A percentile compares a stretch with the other conserved stretches of the same genome.
phyloP scores from a whole-genome alignment of 1,140 invertebrate species.

The Drosophila persimilis region DNA sequence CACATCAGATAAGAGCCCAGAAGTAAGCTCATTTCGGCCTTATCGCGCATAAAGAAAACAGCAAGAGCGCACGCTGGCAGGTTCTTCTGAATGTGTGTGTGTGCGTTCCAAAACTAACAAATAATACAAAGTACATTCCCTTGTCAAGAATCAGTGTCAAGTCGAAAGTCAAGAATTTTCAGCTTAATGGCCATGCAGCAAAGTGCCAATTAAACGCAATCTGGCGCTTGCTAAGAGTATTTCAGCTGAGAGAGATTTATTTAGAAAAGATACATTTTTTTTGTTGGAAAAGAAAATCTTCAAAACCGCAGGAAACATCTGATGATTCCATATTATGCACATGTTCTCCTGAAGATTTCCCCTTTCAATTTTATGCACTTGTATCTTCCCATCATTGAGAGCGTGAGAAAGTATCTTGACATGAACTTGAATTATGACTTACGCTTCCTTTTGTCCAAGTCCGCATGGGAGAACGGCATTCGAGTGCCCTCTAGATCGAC shows the following conservation, averaged over 20 bases:
- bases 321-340: too few relatives aligned
- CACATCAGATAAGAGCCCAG: constrained; percentile 51
- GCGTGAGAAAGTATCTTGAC: constrained; percentile 15
- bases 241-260: too few relatives aligned
- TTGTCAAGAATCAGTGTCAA: constrained; percentile 34
- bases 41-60: constrained; percentile 32
- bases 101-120: constrained; percentile 21
- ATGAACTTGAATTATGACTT: background rate
- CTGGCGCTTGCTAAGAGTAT: too few relatives aligned
- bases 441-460: constrained; percentile 5
- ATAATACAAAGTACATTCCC: constrained; percentile 23
- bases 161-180: constrained; percentile 37
- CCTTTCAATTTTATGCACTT: too few relatives aligned
- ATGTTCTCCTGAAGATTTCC: too few relatives aligned
- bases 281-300: too few relatives aligned
- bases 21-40: constrained; percentile 39
- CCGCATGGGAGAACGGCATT: background rate
- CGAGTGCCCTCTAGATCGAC: constrained; percentile 3
- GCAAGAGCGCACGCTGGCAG: constrained; percentile 1
- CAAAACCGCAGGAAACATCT: too few relatives aligned
- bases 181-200: constrained; percentile 39
- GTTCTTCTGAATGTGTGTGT: constrained; percentile 6
- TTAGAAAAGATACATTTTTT: too few relatives aligned
- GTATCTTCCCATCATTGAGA: background rate
- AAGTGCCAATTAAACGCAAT: constrained; percentile 68